Percentiles rank a stretch among this genome's conserved stretches.
Evolutionary conservation across 2,113 vertebrate genomes (phyloP).

Genomic region (Mesitornis unicolor): DNA sequence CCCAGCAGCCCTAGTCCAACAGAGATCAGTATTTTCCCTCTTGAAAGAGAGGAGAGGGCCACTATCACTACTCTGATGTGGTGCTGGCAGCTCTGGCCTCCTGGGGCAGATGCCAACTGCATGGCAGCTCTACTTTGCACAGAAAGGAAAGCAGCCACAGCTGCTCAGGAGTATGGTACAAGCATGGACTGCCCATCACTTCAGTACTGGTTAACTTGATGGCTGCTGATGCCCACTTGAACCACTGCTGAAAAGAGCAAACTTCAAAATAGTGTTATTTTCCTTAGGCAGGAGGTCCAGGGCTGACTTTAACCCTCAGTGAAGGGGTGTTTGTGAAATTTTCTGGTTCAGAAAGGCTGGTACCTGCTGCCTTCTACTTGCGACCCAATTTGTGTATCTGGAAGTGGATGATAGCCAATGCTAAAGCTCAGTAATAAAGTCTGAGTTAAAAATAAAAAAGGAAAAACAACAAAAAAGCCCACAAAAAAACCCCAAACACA

Average conservation of each 20-base stretch:
- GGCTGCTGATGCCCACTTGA: accelerated
- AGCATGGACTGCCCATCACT: accelerated
- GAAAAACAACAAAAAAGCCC: no score
- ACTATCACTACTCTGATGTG: not conserved
- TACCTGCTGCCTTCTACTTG: not conserved
- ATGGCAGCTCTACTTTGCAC: accelerated
- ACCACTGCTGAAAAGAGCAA: not conserved
- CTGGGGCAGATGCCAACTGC: not conserved
- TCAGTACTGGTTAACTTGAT: accelerated
- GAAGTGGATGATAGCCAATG: not conserved
- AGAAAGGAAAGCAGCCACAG: accelerated
- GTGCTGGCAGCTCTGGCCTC: not conserved
- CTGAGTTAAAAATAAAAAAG: not conserved
- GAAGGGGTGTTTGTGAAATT: not conserved
- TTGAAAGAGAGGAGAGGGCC: not conserved
- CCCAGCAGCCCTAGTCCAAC: not conserved
- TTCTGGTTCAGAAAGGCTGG: not conserved
- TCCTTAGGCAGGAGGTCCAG: not conserved
- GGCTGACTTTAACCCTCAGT: not conserved
- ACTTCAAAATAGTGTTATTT: no score
- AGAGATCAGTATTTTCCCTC: accelerated
- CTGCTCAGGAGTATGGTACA: not conserved
- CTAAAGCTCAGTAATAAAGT: not conserved
- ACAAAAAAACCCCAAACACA: no score
- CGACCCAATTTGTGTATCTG: not conserved